Base-by-base conservation (phyloP, 2,888 invertebrate species). In the Monochamus alternatus region DNA sequence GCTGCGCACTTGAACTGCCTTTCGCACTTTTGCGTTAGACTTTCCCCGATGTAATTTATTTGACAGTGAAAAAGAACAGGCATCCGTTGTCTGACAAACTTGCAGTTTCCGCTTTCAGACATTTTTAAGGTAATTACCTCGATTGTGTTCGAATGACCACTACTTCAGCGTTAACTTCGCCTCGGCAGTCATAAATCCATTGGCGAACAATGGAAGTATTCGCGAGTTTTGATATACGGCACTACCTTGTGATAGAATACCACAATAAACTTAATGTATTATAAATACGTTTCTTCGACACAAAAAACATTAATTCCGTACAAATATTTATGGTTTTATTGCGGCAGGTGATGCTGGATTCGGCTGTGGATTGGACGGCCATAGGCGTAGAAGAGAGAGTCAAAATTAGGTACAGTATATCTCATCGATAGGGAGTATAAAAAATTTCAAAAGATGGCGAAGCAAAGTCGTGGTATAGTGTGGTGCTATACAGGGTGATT, bases 261-360 rank as follows among this genome's bases (percentile, higher is more conserved):
- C 81, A 82, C 83, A 83, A 84, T 84, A 82, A 85, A 85, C 78
- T 84, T 55, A 82, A 82, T 81, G 82, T 78, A 78, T 78, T 80
- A 82, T 82, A 79, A 81, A 81, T 81, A 78, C 76, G 76, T 78
- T 79, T 75, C 83, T 80, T 81, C 81, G 80, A 86, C 85, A 85
- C 83, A 85, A 87, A 87, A 85, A 84, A 82, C 87, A 86, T 87
- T 87, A 87, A 88, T 88, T 86, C 86, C 85, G 86, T 87, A 86
- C 87, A 88, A 88, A 87, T 88, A 88, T 88, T 88, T 88, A 88
- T 88, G 87, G 87, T 88, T 88, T 88, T 88, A 89, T 88, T 88
- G 85, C 87, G 82, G 87, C 88, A 88, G 88, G 87, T 88, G 88
- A 87, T 86, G 79, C 79, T 82, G 82, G 82, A 76, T 73, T 76